Percentiles rank a stretch among this genome's conserved stretches.
phyloP scores from a whole-genome alignment of 2,888 invertebrate genomes.

The Eilema griseolum region DNA sequence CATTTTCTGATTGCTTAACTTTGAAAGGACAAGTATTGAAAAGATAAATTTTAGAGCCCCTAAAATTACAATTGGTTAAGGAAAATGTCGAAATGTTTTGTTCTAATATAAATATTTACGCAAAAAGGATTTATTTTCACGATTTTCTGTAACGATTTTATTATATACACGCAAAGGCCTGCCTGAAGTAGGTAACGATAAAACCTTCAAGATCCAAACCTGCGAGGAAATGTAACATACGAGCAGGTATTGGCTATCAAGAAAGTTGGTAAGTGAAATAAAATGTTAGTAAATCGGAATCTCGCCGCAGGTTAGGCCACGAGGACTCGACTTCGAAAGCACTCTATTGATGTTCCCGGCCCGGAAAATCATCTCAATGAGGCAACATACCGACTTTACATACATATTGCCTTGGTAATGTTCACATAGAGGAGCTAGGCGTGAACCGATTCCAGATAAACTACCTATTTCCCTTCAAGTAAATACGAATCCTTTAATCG shows the following conservation, averaged over 20 bases:
- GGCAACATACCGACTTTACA: conserved; percentile 62
- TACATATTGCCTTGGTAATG: conserved; percentile 68
- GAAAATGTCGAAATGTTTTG: conserved; percentile 15
- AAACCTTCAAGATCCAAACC: conserved; percentile 36
- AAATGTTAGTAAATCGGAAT: conserved; percentile 54
- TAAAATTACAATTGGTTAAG: conserved; percentile 25
- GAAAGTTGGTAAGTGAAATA: conserved; percentile 53
- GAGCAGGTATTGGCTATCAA: conserved; percentile 51
- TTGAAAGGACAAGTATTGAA: conserved; percentile 34
- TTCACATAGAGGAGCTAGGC: conserved; percentile 64
- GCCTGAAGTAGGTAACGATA: conserved; percentile 27
- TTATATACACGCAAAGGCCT: conserved; percentile 23
- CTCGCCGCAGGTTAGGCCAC: conserved; percentile 49
- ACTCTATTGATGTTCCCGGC: conserved; percentile 56
- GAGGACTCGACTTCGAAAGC: conserved; percentile 49
- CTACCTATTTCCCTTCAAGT: conserved; percentile 54
- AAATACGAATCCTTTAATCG: conserved; percentile 41
- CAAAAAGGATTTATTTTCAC: conserved; percentile 22
- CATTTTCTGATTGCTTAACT: conserved; percentile 40
- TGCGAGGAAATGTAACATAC: conserved; percentile 42
- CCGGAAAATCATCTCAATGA: conserved; percentile 60
- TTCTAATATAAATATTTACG: conserved; percentile 16
- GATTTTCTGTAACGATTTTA: conserved; percentile 22
- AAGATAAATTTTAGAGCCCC: conserved; percentile 21
- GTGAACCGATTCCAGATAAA: conserved; percentile 69